Percentiles rank a stretch among this genome's conserved stretches.
Conservation (phyloP, 1,140 invertebrate genomes). For the Drosophila jambulina region DNA sequence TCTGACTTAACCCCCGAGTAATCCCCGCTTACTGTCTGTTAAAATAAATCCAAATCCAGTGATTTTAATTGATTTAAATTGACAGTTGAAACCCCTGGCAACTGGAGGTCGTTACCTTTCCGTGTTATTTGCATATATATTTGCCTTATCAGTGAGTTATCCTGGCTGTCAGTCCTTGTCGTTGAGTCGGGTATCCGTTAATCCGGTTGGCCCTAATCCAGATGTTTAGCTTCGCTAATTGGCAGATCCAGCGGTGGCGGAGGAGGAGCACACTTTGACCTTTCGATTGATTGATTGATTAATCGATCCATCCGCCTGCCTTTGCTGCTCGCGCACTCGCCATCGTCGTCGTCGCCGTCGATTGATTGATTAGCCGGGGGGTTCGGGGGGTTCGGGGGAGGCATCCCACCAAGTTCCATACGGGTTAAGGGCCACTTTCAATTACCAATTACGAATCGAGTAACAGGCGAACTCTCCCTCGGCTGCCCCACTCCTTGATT, state of each 20-base stretch:
- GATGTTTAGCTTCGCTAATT: constrained; percentile 55
- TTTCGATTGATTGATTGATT: constrained; percentile 66
- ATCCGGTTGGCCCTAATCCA: constrained; percentile 26
- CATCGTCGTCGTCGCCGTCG: constrained; percentile 10
- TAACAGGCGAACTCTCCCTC: neutral
- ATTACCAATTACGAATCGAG: constrained; percentile 51
- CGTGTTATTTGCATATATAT: no score
- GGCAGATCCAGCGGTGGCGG: constrained; percentile 7
- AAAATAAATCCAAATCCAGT: neutral
- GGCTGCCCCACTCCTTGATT: neutral
- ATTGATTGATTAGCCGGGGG: constrained; percentile 63
- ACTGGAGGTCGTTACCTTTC: no score
- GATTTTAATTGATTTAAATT: constrained; percentile 28
- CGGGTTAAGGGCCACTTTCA: constrained; percentile 56
- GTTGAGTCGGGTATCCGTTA: neutral
- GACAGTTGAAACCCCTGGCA: neutral
- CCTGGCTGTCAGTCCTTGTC: constrained; percentile 6
- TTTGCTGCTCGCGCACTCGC: constrained; percentile 6
- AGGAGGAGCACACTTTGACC: constrained; percentile 31
- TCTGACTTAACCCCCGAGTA: neutral
- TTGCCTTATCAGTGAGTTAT: constrained; percentile 19
- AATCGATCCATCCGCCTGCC: constrained; percentile 36
- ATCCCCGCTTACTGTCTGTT: constrained; percentile 1
- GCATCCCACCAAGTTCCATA: neutral
- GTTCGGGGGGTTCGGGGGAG: neutral